Percentiles rank a stretch among this genome's conserved stretches.
phyloP scores from a whole-genome alignment of 2,113 vertebrate species.

The Acanthisitta chloris region DNA sequence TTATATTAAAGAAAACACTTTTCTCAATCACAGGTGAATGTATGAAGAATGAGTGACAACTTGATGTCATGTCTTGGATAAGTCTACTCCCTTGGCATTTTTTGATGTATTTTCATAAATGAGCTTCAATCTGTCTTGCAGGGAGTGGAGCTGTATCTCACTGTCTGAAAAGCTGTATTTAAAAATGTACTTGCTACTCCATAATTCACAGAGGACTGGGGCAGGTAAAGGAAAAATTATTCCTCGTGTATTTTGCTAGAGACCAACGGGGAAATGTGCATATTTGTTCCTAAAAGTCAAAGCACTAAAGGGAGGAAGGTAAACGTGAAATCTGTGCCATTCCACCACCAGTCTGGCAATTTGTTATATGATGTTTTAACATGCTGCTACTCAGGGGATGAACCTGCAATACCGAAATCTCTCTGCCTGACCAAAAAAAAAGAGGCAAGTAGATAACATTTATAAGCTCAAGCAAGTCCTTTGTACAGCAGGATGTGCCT shows the following conservation, averaged over 20 bases:
- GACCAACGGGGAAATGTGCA: not conserved
- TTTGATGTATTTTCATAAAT: constrained; percentile 70
- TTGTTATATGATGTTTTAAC: not conserved
- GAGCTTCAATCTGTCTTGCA: constrained; percentile 70
- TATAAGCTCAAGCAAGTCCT: not conserved
- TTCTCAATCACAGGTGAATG: constrained; percentile 67
- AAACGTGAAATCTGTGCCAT: not conserved
- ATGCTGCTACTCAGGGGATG: not conserved
- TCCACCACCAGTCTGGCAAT: not conserved
- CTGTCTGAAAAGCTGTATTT: constrained; percentile 53
- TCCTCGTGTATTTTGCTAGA: constrained; percentile 10
- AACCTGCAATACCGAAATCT: not conserved
- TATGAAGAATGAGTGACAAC: constrained; percentile 69
- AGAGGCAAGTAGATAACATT: not conserved
- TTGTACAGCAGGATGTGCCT: not conserved
- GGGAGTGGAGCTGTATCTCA: constrained; percentile 50
- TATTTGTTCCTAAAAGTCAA: constrained; percentile 40
- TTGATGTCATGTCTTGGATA: constrained; percentile 75
- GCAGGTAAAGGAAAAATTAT: constrained; percentile 6
- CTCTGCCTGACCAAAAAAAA: not conserved
- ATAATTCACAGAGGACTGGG: constrained; percentile 61
- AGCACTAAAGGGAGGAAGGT: not conserved
- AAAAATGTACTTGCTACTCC: constrained; percentile 55
- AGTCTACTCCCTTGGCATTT: constrained; percentile 74
- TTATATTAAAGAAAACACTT: constrained; percentile 79